A percentile compares a stretch with the other conserved stretches of the same genome.
Evolutionary conservation across 2,888 invertebrate species (phyloP).

Genomic region (Galerucella calmariensis): DNA sequence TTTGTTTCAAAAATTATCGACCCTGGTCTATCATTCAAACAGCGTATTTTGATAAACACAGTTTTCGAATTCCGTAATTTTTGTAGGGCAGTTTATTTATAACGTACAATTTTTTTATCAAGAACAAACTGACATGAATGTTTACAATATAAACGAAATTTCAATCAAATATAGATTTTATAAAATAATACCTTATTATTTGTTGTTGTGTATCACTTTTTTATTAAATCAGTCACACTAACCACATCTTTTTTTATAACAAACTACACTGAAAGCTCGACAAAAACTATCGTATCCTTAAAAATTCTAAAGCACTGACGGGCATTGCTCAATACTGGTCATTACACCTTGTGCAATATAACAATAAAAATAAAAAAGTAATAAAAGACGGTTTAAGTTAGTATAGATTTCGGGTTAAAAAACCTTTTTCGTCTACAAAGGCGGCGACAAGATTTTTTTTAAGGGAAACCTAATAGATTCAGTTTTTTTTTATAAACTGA

Average conservation of each 20-base stretch:
- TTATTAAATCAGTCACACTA: background rate
- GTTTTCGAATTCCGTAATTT: too few relatives aligned
- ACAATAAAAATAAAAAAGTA: slow-evolving; percentile 43
- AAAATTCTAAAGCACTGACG: slow-evolving; percentile 22
- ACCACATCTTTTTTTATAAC: slow-evolving; percentile 3
- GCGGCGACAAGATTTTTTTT: background rate
- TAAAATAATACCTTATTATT: background rate
- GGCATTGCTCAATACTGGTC: slow-evolving; percentile 37
- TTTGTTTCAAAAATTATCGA: too few relatives aligned
- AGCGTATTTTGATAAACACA: too few relatives aligned
- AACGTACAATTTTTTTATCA: background rate
- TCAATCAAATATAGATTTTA: background rate
- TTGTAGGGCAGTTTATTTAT: background rate
- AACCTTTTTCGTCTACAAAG: slow-evolving; percentile 35
- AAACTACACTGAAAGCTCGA: background rate
- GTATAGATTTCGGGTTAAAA: slow-evolving; percentile 29
- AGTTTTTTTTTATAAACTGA: too few relatives aligned
- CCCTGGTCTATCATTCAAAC: too few relatives aligned
- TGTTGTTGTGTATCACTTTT: background rate
- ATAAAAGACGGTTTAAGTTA: slow-evolving; percentile 25
- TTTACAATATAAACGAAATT: background rate
- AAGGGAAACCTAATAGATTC: background rate
- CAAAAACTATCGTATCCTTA: slow-evolving; percentile 1
- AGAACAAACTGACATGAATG: background rate
- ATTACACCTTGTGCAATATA: slow-evolving; percentile 44